Conservation (phyloP, 2,797 vertebrate genomes). For the Hylomyscus alleni region DNA sequence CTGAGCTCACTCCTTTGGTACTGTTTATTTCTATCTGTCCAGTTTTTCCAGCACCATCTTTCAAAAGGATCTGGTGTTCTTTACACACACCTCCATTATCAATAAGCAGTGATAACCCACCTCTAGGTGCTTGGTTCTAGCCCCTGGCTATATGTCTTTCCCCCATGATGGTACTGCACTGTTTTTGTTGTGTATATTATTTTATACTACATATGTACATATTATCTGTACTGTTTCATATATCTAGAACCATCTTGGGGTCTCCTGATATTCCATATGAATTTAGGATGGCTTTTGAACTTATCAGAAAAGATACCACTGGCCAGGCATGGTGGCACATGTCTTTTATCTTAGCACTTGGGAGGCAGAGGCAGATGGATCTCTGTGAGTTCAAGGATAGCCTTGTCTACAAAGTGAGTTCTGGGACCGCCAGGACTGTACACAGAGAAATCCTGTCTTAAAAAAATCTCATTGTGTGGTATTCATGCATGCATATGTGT, state of each 20-base stretch:
- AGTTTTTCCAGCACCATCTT: not conserved
- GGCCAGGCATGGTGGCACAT: not conserved
- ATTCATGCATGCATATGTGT: not conserved
- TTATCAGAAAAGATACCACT: not conserved
- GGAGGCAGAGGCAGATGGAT: not conserved
- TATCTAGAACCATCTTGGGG: not conserved
- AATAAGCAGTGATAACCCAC: rapidly evolving
- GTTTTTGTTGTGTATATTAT: not conserved
- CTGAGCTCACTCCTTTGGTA: too few species aligned
- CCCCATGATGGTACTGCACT: rapidly evolving
- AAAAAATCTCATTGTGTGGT: not conserved
- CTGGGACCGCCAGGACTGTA: not conserved
- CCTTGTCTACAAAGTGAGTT: not conserved
- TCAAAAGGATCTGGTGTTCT: not conserved
- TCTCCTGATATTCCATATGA: not conserved
- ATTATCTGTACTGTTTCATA: not conserved
- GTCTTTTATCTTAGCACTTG: not conserved
- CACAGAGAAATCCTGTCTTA: not conserved
- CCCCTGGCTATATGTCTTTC: rapidly evolving
- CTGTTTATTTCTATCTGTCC: not conserved
- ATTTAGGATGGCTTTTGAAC: not conserved
- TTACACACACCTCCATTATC: not conserved
- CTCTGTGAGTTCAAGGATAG: not conserved
- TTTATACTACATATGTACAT: not conserved
- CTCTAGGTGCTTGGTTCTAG: not conserved